Conservation (phyloP, 2,888 invertebrate species). For the Coelinius sp. region DNA sequence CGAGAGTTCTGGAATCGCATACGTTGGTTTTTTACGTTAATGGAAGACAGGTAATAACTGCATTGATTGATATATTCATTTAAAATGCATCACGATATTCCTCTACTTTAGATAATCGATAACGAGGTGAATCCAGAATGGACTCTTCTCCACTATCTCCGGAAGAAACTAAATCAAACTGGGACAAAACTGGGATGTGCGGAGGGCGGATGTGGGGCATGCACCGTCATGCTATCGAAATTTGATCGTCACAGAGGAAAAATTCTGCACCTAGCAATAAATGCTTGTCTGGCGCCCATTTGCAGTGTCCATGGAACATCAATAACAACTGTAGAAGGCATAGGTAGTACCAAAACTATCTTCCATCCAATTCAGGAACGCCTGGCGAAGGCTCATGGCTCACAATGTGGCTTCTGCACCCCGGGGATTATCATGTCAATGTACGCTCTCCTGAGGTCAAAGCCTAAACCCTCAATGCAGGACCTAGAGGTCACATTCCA, state of each 20-base stretch:
- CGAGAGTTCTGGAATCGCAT: slow-evolving; percentile 14
- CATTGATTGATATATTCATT: background rate
- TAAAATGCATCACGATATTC: background rate
- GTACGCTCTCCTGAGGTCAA: slow-evolving; percentile 87
- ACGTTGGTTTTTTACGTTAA: slow-evolving; percentile 76
- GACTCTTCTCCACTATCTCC: slow-evolving; percentile 86
- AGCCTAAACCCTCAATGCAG: slow-evolving; percentile 79
- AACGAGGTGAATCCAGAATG: slow-evolving; percentile 84
- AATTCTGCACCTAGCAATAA: slow-evolving; percentile 82
- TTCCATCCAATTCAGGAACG: slow-evolving; percentile 91
- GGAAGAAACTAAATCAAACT: slow-evolving; percentile 82
- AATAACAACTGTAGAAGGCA: slow-evolving; percentile 94
- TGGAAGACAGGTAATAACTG: slow-evolving; percentile 74
- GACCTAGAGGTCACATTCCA: slow-evolving; percentile 87
- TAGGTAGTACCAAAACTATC: slow-evolving; percentile 84
- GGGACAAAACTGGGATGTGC: slow-evolving; percentile 95
- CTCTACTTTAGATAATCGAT: slow-evolving; percentile 78
- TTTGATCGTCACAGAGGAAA: slow-evolving; percentile 74
- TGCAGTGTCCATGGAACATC: slow-evolving; percentile 90
- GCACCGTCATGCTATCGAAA: slow-evolving; percentile 93
- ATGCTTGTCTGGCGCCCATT: slow-evolving; percentile 91
- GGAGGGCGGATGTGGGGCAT: slow-evolving; percentile 96
- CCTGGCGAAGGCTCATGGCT: slow-evolving; percentile 91
- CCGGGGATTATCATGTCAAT: slow-evolving; percentile 98
- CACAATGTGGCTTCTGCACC: slow-evolving; percentile 96